A percentile compares a stretch with the other conserved stretches of the same genome.
phyloP scores from a whole-genome alignment of 2,113 vertebrate genomes.

The Gnathonemus longibarbis region DNA sequence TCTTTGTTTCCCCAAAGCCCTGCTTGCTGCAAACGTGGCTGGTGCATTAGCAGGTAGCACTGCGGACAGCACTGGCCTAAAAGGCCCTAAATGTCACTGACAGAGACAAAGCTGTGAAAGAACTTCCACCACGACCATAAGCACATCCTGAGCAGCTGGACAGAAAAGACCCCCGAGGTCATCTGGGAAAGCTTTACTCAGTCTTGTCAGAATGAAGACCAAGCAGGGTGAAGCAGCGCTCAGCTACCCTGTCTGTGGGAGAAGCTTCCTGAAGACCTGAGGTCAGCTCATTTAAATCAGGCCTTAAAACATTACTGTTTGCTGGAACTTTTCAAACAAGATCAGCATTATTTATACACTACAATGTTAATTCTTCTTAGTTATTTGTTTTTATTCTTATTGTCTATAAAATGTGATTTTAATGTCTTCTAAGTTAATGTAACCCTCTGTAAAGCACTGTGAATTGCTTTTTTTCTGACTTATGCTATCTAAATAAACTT shows the following conservation, averaged over 20 bases:
- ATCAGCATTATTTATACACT: neutral
- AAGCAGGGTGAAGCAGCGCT: neutral
- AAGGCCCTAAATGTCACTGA: neutral
- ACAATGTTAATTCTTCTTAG: neutral
- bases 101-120: neutral
- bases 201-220: neutral
- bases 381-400: neutral
- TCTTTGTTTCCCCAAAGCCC: neutral
- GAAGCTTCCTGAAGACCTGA: neutral
- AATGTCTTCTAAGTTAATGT: neutral
- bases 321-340: neutral
- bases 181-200: neutral
- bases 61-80: neutral
- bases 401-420: neutral
- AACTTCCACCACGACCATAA: neutral
- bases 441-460: neutral
- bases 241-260: neutral
- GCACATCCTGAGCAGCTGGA: neutral
- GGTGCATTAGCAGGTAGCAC: neutral
- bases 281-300: neutral
- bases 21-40: neutral
- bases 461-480: neutral
- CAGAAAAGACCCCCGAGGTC: neutral
- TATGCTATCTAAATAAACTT: neutral
- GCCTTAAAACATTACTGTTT: neutral